phyloP scores from a whole-genome alignment of 2,113 vertebrate species.

The Nycticebus coucang region DNA sequence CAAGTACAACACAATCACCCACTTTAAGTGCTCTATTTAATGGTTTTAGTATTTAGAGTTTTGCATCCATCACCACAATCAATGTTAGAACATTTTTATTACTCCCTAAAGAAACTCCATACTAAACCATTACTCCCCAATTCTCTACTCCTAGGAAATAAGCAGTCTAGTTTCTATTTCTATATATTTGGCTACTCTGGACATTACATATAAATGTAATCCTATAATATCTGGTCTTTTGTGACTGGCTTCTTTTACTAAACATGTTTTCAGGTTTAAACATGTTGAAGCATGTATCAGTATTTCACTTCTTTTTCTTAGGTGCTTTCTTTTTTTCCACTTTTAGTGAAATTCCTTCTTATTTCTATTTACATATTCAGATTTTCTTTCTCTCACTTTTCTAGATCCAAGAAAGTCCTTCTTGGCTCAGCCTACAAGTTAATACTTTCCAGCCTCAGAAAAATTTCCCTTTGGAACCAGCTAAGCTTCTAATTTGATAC shows the following conservation, averaged over 20 bases:
- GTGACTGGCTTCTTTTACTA: constrained; percentile 1
- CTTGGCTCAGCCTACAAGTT: not conserved
- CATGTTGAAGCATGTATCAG: not conserved
- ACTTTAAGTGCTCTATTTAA: constrained; percentile 23
- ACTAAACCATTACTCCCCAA: not conserved
- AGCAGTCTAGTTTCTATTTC: not conserved
- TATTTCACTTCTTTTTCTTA: constrained; percentile 39
- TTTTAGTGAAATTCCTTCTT: constrained; percentile 33
- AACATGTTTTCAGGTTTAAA: constrained; percentile 28
- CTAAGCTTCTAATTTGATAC: not conserved
- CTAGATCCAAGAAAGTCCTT: constrained; percentile 1
- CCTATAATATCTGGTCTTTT: not conserved
- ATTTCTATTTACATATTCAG: not conserved
- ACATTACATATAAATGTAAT: not conserved
- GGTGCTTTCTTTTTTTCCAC: not conserved
- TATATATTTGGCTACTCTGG: not conserved
- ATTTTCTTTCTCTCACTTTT: constrained; percentile 9
- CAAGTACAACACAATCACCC: not conserved
- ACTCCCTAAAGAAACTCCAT: constrained; percentile 9
- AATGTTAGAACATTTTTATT: constrained; percentile 22
- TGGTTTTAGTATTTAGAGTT: not conserved
- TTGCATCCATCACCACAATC: not conserved
- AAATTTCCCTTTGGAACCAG: constrained; percentile 5
- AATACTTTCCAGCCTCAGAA: not conserved
- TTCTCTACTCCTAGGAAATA: not conserved